Base-by-base conservation (phyloP, 2,888 invertebrate species). In the Hecatera dysodea region DNA sequence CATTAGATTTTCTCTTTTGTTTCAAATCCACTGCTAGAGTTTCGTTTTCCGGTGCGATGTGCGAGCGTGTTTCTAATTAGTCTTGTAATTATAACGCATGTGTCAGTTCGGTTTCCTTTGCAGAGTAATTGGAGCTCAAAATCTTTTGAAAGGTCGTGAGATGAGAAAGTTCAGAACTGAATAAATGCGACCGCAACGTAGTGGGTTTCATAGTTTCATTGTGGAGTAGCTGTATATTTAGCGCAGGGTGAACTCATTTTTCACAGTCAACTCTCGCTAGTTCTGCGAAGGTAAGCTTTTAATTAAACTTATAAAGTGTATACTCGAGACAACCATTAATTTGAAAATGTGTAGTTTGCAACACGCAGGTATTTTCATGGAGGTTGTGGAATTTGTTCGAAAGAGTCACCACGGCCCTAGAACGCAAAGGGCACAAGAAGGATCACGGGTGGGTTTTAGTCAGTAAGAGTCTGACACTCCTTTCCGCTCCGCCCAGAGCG, bases 41-140 rank as follows among this genome's bases (percentile, higher is more conserved):
- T 73, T 78, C 24, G 61, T 67, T 64, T 67, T 44, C 62, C 53
- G 39, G 59, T n/a, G 55, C 59, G 33, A 52, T 63, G 27, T 27
- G 48, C 59, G 44, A n/a, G 48, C 69, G 50, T 50, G 53, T 55
- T 67, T 64, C 66, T 78, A 80, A 78, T 78, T 78, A 76, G 71
- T 60, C 39, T 76, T 56, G 66, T 71, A 71, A 78, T 78, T 81
- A 78, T 81, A 81, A 67, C 70, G 56, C 65, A 66, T 64, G 56
- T 78, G 75, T 81, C 78, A 67, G 53, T 63, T 81, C 17, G 36
- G 36, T 27, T 63, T 22, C 55, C 63, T 71, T 67, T 81, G 60
- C 60, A 42, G 55, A 81, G 71, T 71, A 81, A 81, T 81, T 78
- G 77, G 63, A 71, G 60, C 77, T 76, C 52, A 53, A 81, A 81